Evolutionary conservation across 2,113 vertebrate genomes (phyloP).

Genomic region (Platysteira castanea): DNA sequence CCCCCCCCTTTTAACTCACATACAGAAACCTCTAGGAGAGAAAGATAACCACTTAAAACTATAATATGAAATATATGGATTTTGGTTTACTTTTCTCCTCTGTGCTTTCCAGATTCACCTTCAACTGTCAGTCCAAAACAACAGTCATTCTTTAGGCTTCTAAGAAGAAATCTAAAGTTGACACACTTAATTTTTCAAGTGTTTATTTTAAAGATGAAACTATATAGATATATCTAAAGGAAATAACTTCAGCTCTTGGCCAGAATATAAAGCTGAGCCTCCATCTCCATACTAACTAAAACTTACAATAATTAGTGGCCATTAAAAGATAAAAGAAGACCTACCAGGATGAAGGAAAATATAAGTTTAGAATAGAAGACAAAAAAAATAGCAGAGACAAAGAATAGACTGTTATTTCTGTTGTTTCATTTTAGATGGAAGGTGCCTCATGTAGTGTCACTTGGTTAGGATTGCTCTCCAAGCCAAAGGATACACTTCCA

Average conservation of each 20-base stretch:
- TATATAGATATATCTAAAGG: background rate
- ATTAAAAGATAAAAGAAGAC: background rate
- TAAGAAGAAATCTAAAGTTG: background rate
- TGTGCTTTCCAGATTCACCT: background rate
- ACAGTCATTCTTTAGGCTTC: background rate
- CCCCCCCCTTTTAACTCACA: background rate
- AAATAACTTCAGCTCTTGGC: background rate
- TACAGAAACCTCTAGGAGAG: background rate
- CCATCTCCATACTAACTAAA: background rate
- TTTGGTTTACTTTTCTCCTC: background rate
- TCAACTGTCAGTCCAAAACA: background rate
- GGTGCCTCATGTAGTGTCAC: background rate
- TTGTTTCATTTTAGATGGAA: background rate
- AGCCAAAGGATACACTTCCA: background rate
- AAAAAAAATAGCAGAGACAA: background rate
- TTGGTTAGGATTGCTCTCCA: background rate
- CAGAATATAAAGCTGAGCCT: background rate
- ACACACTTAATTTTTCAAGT: background rate
- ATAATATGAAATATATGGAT: constrained; percentile 13
- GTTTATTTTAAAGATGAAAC: background rate
- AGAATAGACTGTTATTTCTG: background rate
- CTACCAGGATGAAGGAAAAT: background rate
- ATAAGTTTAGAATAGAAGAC: background rate
- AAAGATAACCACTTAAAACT: constrained; percentile 29
- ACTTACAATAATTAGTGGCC: background rate